Evolutionary conservation across 2,888 invertebrate species (phyloP), one percentile per base, ranked within the genome.

Genomic region (Epinotia brunnichana): DNA sequence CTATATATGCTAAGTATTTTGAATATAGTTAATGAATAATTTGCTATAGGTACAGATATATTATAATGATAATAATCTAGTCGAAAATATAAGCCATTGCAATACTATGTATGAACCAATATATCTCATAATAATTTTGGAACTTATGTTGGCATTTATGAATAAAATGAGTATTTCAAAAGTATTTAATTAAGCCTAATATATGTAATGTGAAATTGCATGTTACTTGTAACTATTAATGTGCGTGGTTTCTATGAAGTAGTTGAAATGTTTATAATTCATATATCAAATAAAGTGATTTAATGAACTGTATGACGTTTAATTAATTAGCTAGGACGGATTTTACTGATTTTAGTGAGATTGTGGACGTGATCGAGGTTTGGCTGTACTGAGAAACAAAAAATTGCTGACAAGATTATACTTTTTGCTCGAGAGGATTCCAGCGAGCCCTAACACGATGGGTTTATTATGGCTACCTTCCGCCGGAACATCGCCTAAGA

Each of bases 51-150:
- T n/a, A 90, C 87, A 89, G 84, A 84, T 88, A 89, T 90, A 87
- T 87, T 90, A 83, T 89, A 87, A 89, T 88, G 83, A 87, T 90
- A 90, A 88, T 87, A 83, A 88, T 93, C 93, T 93, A 93, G 93
- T 93, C 93, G 92, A 84, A 91, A 90, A 86, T 88, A 88, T 88
- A 88, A 90, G 93, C 93, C 92, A 93, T 93, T 91, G 91, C 91
- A 93, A 91, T 92, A 91, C 87, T 83, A 83, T 85, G 85, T 85
- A 84, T 70, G 54, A 70, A 74, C 54, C 76, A 70, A 67, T 75
- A 76, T 73, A 75, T 76, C 71, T 73, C 74, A 77, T 80, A 80
- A 77, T 78, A 74, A 78, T 76, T 75, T 76, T 77, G 76, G 77
- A 82, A 79, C 80, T 79, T 80, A 78, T 80, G 79, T 78, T 78